phyloP scores from a whole-genome alignment of 2,113 vertebrate genomes.

The Malaclemys terrapin region DNA sequence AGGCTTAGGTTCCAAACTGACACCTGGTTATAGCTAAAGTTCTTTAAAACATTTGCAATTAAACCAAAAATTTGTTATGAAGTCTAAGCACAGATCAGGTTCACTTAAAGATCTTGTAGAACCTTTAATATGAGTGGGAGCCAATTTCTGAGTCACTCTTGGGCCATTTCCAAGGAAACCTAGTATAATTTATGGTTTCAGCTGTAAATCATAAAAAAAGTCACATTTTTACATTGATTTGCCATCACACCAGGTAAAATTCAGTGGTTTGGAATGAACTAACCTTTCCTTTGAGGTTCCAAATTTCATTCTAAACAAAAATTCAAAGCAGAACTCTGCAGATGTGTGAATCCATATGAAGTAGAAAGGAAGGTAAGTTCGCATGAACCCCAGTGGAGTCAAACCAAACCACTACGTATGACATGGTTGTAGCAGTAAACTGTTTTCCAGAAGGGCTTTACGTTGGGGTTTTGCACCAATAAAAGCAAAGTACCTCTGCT shows the following conservation, averaged over 20 bases:
- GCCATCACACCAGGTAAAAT: background rate
- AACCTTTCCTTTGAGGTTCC: background rate
- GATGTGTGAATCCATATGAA: background rate
- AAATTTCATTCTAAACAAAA: background rate
- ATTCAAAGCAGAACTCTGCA: background rate
- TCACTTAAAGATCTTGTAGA: background rate
- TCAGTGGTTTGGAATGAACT: fast-evolving
- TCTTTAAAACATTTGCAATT: background rate
- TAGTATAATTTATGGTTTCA: background rate
- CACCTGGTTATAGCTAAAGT: background rate
- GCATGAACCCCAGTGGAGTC: background rate
- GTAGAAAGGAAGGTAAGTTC: background rate
- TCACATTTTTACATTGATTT: background rate
- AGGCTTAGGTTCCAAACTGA: background rate
- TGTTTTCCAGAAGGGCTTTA: background rate
- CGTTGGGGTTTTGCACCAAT: fast-evolving
- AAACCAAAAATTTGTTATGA: background rate
- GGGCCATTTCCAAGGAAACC: background rate
- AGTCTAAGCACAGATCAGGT: background rate
- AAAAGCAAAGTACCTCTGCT: background rate
- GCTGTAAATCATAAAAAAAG: background rate
- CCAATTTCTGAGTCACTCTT: background rate
- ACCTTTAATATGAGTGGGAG: background rate
- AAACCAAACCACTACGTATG: background rate
- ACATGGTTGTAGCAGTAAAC: background rate